These are phyloP conservation scores for Leucozona laternaria DNA, from an alignment of 2,888 invertebrate genomes.

Conservation along the genomic window DNA sequence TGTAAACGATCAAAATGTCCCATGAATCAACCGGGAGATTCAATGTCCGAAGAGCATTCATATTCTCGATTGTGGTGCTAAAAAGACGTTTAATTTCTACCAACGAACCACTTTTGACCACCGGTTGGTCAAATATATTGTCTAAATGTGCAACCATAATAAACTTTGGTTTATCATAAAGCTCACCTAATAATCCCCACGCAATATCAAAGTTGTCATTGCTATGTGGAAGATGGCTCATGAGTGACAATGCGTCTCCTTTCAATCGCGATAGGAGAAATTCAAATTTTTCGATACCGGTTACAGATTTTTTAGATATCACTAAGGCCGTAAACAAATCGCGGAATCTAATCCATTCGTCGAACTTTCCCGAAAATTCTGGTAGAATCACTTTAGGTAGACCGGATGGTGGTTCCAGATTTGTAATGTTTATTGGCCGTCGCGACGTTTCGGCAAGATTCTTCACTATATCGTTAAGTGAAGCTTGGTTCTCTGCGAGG, in stretches of 20 bases:
- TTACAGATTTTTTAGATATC: constrained; percentile 7
- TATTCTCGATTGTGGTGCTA: constrained; percentile 22
- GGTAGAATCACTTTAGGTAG: background rate
- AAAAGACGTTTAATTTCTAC: constrained; percentile 31
- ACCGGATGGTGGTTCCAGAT: background rate
- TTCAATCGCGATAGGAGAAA: constrained; percentile 21
- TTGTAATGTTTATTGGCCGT: constrained; percentile 8
- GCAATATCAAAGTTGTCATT: constrained; percentile 38
- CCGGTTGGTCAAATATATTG: constrained; percentile 44
- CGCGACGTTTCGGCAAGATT: constrained; percentile 7
- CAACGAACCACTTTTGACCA: too few species aligned
- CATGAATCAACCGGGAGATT: constrained; percentile 32
- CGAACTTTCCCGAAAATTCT: constrained; percentile 26
- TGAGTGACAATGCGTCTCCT: constrained; percentile 31
- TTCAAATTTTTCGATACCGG: constrained; percentile 39
- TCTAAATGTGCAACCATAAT: constrained; percentile 38
- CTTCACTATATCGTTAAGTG: constrained; percentile 2
- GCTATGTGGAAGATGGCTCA: constrained; percentile 34
- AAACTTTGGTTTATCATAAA: constrained; percentile 34
- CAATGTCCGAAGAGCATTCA: constrained; percentile 36
- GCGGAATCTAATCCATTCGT: constrained; percentile 38
- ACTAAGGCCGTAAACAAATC: constrained; percentile 36
- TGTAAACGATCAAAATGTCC: constrained; percentile 20
- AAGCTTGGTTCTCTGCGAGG: background rate
- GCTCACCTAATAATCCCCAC: constrained; percentile 16